Evolutionary conservation across 2,888 invertebrate species (phyloP).

Genomic region (Kryphioiulus occultus): DNA sequence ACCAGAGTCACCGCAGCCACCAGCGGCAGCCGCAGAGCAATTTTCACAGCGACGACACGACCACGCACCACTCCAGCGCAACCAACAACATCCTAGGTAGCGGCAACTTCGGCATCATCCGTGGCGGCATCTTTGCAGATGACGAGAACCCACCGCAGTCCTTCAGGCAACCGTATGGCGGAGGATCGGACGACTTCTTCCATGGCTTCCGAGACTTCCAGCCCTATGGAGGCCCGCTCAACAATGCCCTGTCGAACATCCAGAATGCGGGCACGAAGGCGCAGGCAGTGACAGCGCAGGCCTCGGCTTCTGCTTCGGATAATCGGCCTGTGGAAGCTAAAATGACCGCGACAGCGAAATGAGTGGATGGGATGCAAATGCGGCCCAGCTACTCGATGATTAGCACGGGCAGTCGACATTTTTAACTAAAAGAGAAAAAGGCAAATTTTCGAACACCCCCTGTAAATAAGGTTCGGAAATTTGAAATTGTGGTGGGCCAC

Average conservation of each 20-base stretch:
- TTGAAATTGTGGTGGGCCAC: neutral
- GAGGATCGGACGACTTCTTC: constrained; percentile 51
- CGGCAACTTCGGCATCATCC: constrained; percentile 52
- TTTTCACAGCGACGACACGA: constrained; percentile 48
- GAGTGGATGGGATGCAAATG: neutral
- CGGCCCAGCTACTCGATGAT: neutral
- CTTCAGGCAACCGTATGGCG: neutral
- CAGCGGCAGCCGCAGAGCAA: constrained; percentile 9
- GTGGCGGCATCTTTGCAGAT: constrained; percentile 53
- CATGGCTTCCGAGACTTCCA: constrained; percentile 52
- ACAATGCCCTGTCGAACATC: constrained; percentile 51
- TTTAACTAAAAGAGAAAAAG: neutral
- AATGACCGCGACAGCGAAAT: neutral
- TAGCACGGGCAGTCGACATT: neutral
- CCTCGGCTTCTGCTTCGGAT: neutral
- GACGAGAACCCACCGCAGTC: constrained; percentile 43
- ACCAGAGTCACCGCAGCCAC: neutral
- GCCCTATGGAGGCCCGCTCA: constrained; percentile 51
- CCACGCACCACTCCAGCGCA: constrained; percentile 51
- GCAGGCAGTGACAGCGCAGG: neutral
- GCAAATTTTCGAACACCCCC: neutral
- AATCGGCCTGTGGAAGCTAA: neutral
- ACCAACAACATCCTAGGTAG: constrained; percentile 51
- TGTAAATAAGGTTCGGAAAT: neutral
- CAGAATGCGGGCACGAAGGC: constrained; percentile 37